Percentiles rank a stretch among this genome's conserved stretches.
Conservation (phyloP, 2,797 vertebrate species). For the Rhynchotus rufescens region DNA sequence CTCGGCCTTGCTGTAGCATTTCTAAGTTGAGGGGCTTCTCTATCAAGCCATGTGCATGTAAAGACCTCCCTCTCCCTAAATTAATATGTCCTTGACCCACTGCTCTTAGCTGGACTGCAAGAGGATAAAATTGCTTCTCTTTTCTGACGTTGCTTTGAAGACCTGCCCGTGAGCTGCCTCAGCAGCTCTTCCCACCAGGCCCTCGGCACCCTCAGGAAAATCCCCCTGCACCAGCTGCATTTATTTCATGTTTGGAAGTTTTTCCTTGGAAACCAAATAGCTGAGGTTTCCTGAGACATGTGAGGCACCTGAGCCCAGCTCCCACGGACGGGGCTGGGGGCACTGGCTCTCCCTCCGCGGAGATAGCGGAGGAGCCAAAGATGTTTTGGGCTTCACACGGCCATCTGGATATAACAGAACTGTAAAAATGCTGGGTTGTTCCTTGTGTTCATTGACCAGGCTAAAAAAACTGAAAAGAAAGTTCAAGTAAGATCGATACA, state of each 20-base stretch:
- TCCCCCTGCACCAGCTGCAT: background rate
- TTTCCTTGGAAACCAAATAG: constrained; percentile 3
- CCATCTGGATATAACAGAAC: background rate
- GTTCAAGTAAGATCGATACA: background rate
- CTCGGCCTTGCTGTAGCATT: background rate
- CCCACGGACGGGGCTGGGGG: background rate
- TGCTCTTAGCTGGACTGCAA: background rate
- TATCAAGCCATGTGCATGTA: background rate
- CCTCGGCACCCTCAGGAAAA: background rate
- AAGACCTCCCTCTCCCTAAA: background rate
- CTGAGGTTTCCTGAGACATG: background rate
- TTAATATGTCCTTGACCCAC: background rate
- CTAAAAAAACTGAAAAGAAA: background rate
- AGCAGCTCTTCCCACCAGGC: background rate
- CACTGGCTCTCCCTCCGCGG: background rate
- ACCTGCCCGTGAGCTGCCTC: background rate
- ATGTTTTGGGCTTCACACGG: background rate
- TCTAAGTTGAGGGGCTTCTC: background rate
- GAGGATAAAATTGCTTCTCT: background rate
- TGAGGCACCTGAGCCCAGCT: background rate
- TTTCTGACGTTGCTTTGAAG: background rate
- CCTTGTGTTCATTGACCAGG: background rate
- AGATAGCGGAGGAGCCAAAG: background rate
- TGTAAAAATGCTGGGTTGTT: background rate
- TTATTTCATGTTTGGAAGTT: background rate